A percentile compares a stretch with the other conserved stretches of the same genome.
Evolutionary conservation across 2,113 vertebrate genomes (phyloP).

Genomic region (Eubucco bourcierii): DNA sequence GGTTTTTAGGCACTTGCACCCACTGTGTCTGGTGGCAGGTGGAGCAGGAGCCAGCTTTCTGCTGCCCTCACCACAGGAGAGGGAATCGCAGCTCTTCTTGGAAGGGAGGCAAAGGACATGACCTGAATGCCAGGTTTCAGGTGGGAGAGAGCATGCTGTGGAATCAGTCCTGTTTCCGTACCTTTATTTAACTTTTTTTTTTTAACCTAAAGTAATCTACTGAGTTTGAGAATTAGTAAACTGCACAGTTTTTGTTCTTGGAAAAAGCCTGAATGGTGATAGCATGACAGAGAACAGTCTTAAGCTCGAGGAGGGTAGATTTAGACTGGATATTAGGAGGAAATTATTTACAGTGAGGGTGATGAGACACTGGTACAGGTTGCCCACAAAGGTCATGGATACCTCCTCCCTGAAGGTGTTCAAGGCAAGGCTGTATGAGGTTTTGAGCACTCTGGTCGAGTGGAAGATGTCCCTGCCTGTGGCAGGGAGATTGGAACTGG

Average conservation of each 20-base stretch:
- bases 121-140: background rate
- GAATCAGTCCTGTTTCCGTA: background rate
- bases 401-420: too few species aligned
- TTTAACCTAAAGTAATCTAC: background rate
- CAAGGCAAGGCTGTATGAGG: too few species aligned
- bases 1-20: background rate
- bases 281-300: too few species aligned
- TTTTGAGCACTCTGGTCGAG: too few species aligned
- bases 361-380: too few species aligned
- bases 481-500: too few species aligned
- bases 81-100: rapidly evolving
- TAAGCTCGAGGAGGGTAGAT: too few species aligned
- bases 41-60: background rate
- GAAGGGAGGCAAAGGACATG: background rate
- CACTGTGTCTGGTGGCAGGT: rapidly evolving
- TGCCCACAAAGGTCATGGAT: too few species aligned
- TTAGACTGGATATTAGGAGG: too few species aligned
- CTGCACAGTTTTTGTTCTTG: background rate
- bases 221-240: background rate
- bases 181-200: background rate
- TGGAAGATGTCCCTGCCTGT: too few species aligned
- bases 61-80: background rate
- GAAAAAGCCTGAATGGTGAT: background rate
- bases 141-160: rapidly evolving
- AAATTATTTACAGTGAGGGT: too few species aligned